Conservation (phyloP, 2,797 vertebrate genomes). For the Pterois miles region DNA sequence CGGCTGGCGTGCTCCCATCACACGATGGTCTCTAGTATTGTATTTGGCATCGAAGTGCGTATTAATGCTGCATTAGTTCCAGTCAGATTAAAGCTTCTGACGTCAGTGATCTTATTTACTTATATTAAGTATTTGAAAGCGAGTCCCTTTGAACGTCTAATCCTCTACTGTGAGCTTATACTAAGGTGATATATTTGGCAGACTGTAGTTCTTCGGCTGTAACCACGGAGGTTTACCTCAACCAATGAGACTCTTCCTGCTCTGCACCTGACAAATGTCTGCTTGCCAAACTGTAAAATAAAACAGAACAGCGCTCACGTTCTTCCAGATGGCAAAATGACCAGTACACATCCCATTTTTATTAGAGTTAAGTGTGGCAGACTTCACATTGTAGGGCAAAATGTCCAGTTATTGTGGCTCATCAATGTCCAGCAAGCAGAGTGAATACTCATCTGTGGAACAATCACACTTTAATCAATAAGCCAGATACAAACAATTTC, state of each 20-base stretch:
- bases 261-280: neutral
- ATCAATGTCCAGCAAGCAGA: too few relatives aligned
- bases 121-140: slow-evolving; percentile 4
- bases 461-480: slow-evolving; percentile 51
- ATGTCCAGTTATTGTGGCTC: slow-evolving; percentile 11
- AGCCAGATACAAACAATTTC: slow-evolving; percentile 57
- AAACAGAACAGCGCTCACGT: neutral
- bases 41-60: neutral
- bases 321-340: neutral
- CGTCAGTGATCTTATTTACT: slow-evolving; percentile 4
- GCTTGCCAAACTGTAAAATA: neutral
- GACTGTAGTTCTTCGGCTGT: neutral
- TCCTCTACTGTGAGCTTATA: slow-evolving; percentile 16
- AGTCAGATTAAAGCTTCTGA: slow-evolving; percentile 14
- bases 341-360: slow-evolving; percentile 43
- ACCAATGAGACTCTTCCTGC: slow-evolving; percentile 5
- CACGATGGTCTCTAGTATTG: neutral
- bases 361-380: slow-evolving; percentile 35
- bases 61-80: slow-evolving; percentile 24
- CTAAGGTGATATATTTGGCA: neutral
- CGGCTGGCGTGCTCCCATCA: neutral
- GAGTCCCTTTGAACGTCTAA: slow-evolving; percentile 22
- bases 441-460: slow-evolving; percentile 40
- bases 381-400: slow-evolving; percentile 56
- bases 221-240: neutral